phyloP scores from a whole-genome alignment of 2,113 vertebrate species.

The Mormoops blainvillei region DNA sequence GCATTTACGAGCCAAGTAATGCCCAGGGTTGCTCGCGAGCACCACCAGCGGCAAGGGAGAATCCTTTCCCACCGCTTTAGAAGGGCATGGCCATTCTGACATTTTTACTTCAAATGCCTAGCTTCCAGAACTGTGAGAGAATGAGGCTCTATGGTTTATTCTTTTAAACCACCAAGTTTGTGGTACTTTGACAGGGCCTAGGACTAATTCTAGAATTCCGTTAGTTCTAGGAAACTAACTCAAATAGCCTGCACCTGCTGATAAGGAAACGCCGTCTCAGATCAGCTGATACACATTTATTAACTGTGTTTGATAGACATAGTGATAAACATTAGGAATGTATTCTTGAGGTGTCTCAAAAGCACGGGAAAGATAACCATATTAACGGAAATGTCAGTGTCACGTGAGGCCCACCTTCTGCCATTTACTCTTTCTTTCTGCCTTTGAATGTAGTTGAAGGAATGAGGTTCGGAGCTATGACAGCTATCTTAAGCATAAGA shows the following conservation, averaged over 20 bases:
- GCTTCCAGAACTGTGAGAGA: background rate
- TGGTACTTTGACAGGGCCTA: background rate
- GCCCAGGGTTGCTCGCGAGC: background rate
- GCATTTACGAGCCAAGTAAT: background rate
- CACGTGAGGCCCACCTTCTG: background rate
- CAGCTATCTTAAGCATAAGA: background rate
- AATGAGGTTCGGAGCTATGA: background rate
- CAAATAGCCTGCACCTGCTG: background rate
- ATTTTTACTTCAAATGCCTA: background rate
- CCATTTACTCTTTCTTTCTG: background rate
- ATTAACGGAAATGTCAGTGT: background rate
- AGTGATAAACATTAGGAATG: background rate
- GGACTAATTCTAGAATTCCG: background rate
- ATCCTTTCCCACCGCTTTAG: background rate
- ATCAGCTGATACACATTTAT: background rate
- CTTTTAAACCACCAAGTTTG: background rate
- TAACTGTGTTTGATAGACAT: background rate
- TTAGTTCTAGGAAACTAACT: background rate
- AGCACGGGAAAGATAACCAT: background rate
- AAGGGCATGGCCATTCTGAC: background rate
- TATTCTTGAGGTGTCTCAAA: background rate
- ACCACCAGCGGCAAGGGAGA: background rate
- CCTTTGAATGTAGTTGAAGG: background rate
- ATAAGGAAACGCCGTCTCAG: background rate
- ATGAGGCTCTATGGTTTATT: background rate